These are phyloP conservation scores for Notolepis coatsorum DNA, from an alignment of 2,797 vertebrate species.

Conservation along the genomic window DNA sequence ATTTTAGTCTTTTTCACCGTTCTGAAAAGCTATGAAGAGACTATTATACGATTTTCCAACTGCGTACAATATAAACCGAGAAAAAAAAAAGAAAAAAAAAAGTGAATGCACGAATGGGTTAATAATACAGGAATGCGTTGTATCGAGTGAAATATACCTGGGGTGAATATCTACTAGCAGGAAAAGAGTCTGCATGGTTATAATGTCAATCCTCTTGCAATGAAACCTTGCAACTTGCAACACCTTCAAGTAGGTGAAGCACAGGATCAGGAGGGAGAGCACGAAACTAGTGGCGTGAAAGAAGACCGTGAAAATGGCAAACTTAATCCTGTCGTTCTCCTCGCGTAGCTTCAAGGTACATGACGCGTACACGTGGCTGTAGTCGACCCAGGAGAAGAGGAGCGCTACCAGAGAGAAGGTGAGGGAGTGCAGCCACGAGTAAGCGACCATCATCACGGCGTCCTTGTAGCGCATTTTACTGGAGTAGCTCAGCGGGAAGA, in stretches of 20 bases:
- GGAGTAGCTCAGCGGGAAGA: slow-evolving; percentile 87
- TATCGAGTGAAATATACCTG: slow-evolving; percentile 76
- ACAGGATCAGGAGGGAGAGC: slow-evolving; percentile 85
- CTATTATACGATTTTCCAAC: not conserved
- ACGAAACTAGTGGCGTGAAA: slow-evolving; percentile 87
- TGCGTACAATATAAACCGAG: not conserved
- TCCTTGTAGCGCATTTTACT: slow-evolving; percentile 89
- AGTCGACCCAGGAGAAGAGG: slow-evolving; percentile 87
- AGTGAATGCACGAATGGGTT: not conserved
- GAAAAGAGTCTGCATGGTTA: slow-evolving; percentile 89
- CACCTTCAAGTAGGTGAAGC: slow-evolving; percentile 88
- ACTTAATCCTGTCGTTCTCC: slow-evolving; percentile 77
- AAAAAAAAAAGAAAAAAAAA: not conserved
- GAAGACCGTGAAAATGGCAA: slow-evolving; percentile 85
- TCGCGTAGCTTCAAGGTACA: slow-evolving; percentile 82
- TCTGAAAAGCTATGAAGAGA: not conserved
- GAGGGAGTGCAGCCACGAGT: slow-evolving; percentile 87
- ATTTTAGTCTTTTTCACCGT: slow-evolving; percentile 5
- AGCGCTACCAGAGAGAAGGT: slow-evolving; percentile 84
- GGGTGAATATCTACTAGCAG: slow-evolving; percentile 90
- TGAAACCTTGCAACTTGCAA: slow-evolving; percentile 87
- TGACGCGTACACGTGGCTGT: slow-evolving; percentile 84
- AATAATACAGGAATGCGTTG: not conserved
- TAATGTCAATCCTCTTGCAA: slow-evolving; percentile 86
- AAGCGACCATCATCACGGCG: slow-evolving; percentile 87